Percentiles rank a stretch among this genome's conserved stretches.
Conservation (phyloP, 2,888 invertebrate genomes). For the Oasisia sp. region DNA sequence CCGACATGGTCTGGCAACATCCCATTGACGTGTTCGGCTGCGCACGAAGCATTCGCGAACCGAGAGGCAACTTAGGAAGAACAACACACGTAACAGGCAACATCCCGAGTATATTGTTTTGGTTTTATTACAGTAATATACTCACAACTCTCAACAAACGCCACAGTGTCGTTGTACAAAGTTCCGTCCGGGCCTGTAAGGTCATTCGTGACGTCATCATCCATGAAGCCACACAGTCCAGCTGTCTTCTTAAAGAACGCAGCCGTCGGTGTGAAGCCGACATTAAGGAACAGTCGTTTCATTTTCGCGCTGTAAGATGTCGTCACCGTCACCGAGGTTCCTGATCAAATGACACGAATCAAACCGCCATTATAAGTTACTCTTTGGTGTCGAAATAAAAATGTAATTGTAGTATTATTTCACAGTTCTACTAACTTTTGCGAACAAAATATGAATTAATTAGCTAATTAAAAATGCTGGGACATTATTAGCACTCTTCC, state of each 20-base stretch:
- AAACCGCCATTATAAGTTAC: background rate
- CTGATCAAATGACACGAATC: background rate
- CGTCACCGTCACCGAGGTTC: conserved; percentile 13
- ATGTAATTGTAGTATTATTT: background rate
- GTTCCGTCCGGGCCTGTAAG: conserved; percentile 27
- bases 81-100: no score
- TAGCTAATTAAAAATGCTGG: no score
- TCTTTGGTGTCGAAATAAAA: background rate
- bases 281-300: conserved; percentile 31
- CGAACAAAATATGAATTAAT: background rate
- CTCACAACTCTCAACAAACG: conserved; percentile 23
- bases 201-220: conserved; percentile 29
- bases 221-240: conserved; percentile 32
- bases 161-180: conserved; percentile 19
- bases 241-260: conserved; percentile 25
- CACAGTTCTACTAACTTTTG: background rate
- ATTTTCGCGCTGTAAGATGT: conserved; percentile 26
- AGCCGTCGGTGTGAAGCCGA: conserved; percentile 17
- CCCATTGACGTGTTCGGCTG: no score
- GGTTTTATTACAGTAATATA: background rate
- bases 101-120: no score
- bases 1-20: no score
- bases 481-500: background rate
- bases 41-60: no score
- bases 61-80: no score